A percentile compares a stretch with the other conserved stretches of the same genome.
These are phyloP conservation scores for Sericinus montela DNA, from an alignment of 2,888 invertebrate species.

Conservation along the genomic window DNA sequence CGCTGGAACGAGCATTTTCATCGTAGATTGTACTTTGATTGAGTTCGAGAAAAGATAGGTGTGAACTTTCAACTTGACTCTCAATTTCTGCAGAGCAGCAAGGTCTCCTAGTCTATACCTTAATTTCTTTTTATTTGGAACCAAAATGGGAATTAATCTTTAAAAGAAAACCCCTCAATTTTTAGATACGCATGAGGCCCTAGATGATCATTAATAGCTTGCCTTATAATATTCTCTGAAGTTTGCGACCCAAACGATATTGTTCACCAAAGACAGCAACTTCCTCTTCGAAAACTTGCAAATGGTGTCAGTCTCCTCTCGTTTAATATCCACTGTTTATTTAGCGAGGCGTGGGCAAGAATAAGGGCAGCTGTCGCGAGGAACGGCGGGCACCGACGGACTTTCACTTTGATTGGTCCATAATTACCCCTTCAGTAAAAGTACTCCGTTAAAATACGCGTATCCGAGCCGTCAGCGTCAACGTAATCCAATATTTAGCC, in stretches of 20 bases:
- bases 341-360: slow-evolving; percentile 23
- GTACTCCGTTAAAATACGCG: slow-evolving; percentile 33
- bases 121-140: too few relatives aligned
- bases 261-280: slow-evolving; percentile 2
- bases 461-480: slow-evolving; percentile 21
- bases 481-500: slow-evolving; percentile 7
- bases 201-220: too few relatives aligned
- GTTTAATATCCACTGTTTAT: slow-evolving; percentile 20
- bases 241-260: neutral
- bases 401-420: slow-evolving; percentile 60
- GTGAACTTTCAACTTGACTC: too few relatives aligned
- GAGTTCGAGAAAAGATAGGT: too few relatives aligned
- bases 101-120: too few relatives aligned
- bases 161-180: too few relatives aligned
- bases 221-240: too few relatives aligned
- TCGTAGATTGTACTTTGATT: too few relatives aligned
- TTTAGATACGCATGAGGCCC: too few relatives aligned
- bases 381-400: slow-evolving; percentile 26
- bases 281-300: slow-evolving; percentile 3
- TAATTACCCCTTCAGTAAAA: slow-evolving; percentile 49
- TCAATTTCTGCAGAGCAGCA: too few relatives aligned
- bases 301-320: slow-evolving; percentile 7
- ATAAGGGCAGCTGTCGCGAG: slow-evolving; percentile 20
- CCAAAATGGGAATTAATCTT: too few relatives aligned
- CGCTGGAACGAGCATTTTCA: too few relatives aligned